Base-by-base conservation (phyloP, 2,113 vertebrate genomes). In the Poeciliopsis prolifica region DNA sequence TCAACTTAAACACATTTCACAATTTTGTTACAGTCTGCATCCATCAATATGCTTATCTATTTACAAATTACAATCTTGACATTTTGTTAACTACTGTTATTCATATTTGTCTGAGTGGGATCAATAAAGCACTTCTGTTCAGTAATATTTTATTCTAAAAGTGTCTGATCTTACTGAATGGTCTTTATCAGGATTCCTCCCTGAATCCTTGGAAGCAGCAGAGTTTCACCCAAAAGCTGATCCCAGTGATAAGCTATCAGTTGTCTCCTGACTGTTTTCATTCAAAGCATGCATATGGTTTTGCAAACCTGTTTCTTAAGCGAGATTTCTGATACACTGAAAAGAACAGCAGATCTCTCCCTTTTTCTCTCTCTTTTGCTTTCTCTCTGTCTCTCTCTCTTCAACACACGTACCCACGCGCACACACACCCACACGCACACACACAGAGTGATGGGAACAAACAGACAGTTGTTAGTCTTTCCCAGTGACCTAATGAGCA, bases 391-490 rank as follows among this genome's bases (percentile, higher is more conserved):
- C 74, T 42, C 79, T 26, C 66, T 35, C 72, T 6, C 44, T 5
- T 17, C 12, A 14, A 44, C 17, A 5, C 44, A 17, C 44, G 29
- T 29, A 29, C 28, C 28, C 29, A 17, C 44, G 14, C 4, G 1
- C 44, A 42, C 72, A 61, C 79, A 54, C 78, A 71, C 82, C 67
- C 72, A 77, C 80, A 69, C 74, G 72, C 68, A 79, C 80, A 74
- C 51, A 77, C 65, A 74, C n/a, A 73, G 33, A 64, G 48, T 88
- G 89, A 89, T 91, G 89, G 91, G 87, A 92, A 91, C 90, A 93
- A 93, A 91, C 83, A 91, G 91, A 89, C 91, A 91, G 92, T 93
- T 93, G 92, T 92, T 93, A 87, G 91, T 88, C 88, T 91, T 86
- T 89, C 87, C 83, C 89, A 86, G 91, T 93, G 92, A 92, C 88